These are phyloP conservation scores for Mizuhopecten yessoensis DNA, from an alignment of 1,140 invertebrate genomes.

Conservation along the genomic window DNA sequence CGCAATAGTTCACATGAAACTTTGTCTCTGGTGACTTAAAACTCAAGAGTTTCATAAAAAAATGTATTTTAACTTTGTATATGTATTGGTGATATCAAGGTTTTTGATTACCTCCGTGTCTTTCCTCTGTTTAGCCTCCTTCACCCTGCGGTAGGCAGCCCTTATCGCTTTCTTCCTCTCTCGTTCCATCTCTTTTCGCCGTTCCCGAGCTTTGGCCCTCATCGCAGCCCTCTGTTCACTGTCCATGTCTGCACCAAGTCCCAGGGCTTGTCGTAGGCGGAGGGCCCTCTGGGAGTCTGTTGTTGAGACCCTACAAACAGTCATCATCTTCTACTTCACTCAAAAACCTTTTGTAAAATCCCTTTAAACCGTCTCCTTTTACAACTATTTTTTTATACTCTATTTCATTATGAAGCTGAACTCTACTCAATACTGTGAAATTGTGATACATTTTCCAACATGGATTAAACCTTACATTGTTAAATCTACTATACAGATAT, in stretches of 20 bases:
- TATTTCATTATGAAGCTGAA: neutral
- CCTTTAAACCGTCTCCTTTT: neutral
- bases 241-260: conserved; percentile 74
- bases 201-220: conserved; percentile 66
- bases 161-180: conserved; percentile 78
- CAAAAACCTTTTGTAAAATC: neutral
- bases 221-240: conserved; percentile 72
- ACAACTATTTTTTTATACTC: neutral
- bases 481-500: neutral
- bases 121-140: conserved; percentile 76
- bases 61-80: no score
- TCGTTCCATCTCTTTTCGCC: conserved; percentile 79
- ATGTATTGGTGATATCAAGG: no score
- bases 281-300: conserved; percentile 73
- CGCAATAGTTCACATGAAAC: no score
- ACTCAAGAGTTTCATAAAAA: no score
- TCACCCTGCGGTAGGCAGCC: conserved; percentile 77
- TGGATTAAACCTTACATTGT: neutral
- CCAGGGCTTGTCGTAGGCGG: conserved; percentile 67
- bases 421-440: neutral
- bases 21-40: no score
- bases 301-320: conserved; percentile 57
- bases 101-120: conserved; percentile 57
- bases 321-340: neutral
- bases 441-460: neutral